Evolutionary conservation across 2,797 vertebrate species (phyloP).

Genomic region (Tinamus major): DNA sequence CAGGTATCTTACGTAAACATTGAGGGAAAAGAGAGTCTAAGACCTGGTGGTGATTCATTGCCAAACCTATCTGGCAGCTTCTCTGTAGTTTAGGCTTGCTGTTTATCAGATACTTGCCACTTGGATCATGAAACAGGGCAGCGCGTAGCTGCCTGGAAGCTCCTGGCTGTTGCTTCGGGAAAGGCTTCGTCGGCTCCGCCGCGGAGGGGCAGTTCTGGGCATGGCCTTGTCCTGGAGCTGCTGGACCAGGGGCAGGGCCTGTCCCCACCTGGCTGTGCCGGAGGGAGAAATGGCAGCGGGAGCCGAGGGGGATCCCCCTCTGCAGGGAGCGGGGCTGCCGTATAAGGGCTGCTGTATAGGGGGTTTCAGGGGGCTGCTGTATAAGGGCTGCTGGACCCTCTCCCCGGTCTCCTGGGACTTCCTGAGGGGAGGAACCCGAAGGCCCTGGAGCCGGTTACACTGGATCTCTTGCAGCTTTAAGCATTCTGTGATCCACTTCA

Average conservation of each 20-base stretch:
- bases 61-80: background rate
- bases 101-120: background rate
- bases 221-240: background rate
- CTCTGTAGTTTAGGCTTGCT: background rate
- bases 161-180: background rate
- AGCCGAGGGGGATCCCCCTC: background rate
- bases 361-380: background rate
- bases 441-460: background rate
- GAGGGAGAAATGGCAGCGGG: background rate
- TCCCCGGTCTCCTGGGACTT: fast-evolving
- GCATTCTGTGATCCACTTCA: background rate
- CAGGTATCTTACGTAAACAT: background rate
- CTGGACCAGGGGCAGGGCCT: background rate
- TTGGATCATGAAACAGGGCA: background rate
- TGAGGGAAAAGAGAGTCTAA: background rate
- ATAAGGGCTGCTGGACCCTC: fast-evolving
- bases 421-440: background rate
- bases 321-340: background rate
- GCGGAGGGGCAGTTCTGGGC: background rate
- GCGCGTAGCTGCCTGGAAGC: background rate
- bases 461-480: fast-evolving
- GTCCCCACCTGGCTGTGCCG: background rate
- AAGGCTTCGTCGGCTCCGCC: background rate
- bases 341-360: too few species aligned
- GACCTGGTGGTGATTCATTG: fast-evolving